A percentile compares a stretch with the other conserved stretches of the same genome.
phyloP scores from a whole-genome alignment of 2,797 vertebrate species.

The Australoheros facetus region DNA sequence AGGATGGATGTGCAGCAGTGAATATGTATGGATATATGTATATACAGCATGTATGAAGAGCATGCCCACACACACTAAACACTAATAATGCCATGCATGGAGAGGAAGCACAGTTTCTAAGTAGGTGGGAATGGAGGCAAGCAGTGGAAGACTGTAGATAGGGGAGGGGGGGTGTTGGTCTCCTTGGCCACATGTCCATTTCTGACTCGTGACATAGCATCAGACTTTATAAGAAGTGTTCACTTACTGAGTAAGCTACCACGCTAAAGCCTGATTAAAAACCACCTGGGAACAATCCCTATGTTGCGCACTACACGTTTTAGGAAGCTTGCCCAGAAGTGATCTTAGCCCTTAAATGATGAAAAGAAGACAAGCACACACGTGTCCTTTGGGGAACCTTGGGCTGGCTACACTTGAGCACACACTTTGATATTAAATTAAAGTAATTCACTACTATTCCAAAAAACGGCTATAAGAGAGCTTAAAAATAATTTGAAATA shows the following conservation, averaged over 20 bases:
- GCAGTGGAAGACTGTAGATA: constrained; percentile 13
- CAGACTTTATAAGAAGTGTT: constrained; percentile 44
- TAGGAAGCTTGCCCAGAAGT: constrained; percentile 51
- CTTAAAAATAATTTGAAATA: background rate
- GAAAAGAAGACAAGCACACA: constrained; percentile 25
- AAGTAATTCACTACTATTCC: background rate
- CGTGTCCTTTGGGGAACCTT: constrained; percentile 9
- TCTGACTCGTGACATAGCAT: constrained; percentile 63
- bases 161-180: constrained; percentile 1
- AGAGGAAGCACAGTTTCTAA: constrained; percentile 11
- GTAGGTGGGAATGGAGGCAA: constrained; percentile 42
- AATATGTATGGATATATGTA: constrained; percentile 67
- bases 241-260: constrained; percentile 28
- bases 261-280: constrained; percentile 68
- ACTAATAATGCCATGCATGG: constrained; percentile 76
- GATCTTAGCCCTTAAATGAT: constrained; percentile 44
- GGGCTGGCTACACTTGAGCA: constrained; percentile 1
- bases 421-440: background rate
- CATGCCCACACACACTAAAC: constrained; percentile 66
- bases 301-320: constrained; percentile 15
- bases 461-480: no score
- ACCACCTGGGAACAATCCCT: constrained; percentile 59
- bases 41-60: constrained; percentile 67
- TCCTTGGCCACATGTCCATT: constrained; percentile 72
- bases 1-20: constrained; percentile 39